Percentiles rank a stretch among this genome's conserved stretches.
These are phyloP conservation scores for Girardinichthys multiradiatus DNA, from an alignment of 2,113 vertebrate genomes.

Conservation along the genomic window DNA sequence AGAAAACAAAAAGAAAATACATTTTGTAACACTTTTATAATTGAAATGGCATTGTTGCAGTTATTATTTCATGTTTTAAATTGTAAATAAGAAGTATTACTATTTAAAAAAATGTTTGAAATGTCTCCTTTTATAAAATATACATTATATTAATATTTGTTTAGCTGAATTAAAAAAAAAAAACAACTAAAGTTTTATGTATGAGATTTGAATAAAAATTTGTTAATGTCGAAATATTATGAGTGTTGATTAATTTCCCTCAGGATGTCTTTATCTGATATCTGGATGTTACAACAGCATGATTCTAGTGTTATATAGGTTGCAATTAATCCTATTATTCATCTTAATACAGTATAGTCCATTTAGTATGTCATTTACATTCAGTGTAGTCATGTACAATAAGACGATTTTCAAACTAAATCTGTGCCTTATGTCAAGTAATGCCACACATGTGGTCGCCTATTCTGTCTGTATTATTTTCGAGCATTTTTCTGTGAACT, in stretches of 20 bases:
- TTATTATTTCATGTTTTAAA: constrained; percentile 90
- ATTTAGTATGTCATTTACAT: background rate
- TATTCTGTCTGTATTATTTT: background rate
- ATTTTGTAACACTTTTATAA: constrained; percentile 93
- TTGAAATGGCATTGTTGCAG: constrained; percentile 75
- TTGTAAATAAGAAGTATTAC: constrained; percentile 99
- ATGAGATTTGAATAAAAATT: constrained; percentile 85
- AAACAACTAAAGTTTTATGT: constrained; percentile 87
- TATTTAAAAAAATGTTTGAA: constrained; percentile 98
- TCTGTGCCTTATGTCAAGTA: background rate
- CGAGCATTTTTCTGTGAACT: too few species aligned
- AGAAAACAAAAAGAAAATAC: constrained; percentile 74
- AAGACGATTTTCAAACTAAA: background rate
- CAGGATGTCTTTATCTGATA: background rate
- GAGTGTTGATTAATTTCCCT: background rate
- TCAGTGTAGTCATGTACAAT: background rate
- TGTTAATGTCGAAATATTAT: constrained; percentile 70
- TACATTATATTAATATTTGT: constrained; percentile 82
- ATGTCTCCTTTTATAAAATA: constrained; percentile 87
- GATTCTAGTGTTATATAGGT: background rate
- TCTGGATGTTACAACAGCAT: background rate
- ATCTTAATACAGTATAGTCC: background rate
- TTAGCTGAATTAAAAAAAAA: constrained; percentile 79
- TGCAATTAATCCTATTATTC: background rate
- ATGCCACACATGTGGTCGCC: background rate